Conservation (phyloP, 2,113 vertebrate genomes). For the Rynchops niger region DNA sequence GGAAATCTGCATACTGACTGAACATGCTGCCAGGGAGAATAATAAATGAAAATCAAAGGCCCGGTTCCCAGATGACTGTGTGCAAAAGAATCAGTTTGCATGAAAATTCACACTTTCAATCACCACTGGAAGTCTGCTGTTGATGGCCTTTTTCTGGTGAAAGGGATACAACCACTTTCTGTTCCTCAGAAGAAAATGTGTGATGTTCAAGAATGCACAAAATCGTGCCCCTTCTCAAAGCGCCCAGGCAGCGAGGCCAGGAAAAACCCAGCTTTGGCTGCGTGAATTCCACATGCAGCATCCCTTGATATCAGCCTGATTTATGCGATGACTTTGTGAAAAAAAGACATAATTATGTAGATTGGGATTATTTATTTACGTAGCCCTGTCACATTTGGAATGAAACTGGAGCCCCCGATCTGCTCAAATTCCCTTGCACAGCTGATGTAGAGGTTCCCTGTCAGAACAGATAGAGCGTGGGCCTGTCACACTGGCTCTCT, state of each 20-base stretch:
- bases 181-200: neutral
- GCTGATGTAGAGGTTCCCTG: conserved; percentile 31
- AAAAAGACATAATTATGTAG: conserved; percentile 14
- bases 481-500: neutral
- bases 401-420: neutral
- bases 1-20: conserved; percentile 53
- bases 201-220: neutral
- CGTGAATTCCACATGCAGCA: neutral
- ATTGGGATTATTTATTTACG: conserved; percentile 37
- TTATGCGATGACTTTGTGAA: neutral
- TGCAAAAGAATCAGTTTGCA: conserved; percentile 30
- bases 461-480: neutral
- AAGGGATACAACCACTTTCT: conserved; percentile 7
- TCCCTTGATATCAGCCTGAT: neutral
- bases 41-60: conserved; percentile 61
- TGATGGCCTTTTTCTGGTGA: conserved; percentile 4
- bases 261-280: neutral
- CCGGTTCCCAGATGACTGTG: neutral
- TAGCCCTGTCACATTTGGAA: neutral
- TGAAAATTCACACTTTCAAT: conserved; percentile 36
- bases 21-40: conserved; percentile 49
- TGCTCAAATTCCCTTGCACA: neutral
- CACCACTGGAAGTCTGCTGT: neutral
- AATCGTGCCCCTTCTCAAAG: neutral
- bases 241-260: rapidly evolving